Percentiles rank a stretch among this genome's conserved stretches.
Conservation (phyloP, 1,140 invertebrate genomes). For the Laupala kohalensis region DNA sequence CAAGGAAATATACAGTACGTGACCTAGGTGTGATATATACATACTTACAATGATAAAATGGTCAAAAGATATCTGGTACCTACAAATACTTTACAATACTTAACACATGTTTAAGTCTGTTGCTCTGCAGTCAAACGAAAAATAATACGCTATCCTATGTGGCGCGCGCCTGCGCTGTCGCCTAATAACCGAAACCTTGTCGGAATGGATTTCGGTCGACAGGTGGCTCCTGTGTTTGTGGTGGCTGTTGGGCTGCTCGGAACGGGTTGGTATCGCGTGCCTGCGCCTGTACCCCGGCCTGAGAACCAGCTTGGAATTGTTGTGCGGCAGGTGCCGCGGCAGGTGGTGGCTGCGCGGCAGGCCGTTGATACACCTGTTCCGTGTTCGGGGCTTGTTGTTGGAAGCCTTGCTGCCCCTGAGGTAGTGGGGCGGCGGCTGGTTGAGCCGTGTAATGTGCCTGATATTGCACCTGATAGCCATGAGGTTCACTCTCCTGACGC, state of each 20-base stretch:
- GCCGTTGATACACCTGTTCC: slow-evolving; percentile 13
- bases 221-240: slow-evolving; percentile 17
- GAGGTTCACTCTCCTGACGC: background rate
- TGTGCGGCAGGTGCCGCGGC: slow-evolving; percentile 13
- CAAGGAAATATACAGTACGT: background rate
- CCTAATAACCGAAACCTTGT: slow-evolving; percentile 18
- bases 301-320: slow-evolving; percentile 11
- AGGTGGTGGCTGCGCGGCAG: slow-evolving; percentile 14
- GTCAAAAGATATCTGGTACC: background rate
- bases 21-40: background rate
- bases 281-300: slow-evolving; percentile 25
- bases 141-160: background rate
- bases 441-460: slow-evolving; percentile 13
- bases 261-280: slow-evolving; percentile 40
- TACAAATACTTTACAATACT: background rate
- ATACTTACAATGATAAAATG: background rate
- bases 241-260: slow-evolving; percentile 26
- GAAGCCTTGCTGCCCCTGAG: slow-evolving; percentile 25
- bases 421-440: slow-evolving; percentile 4
- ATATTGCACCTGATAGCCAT: slow-evolving; percentile 31
- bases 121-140: background rate
- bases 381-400: slow-evolving; percentile 17
- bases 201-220: slow-evolving; percentile 34
- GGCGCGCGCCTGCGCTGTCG: no score
- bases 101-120: background rate